A percentile compares a stretch with the other conserved stretches of the same genome.
Conservation (phyloP, 2,888 invertebrate genomes). For the Epicampocera succincta region DNA sequence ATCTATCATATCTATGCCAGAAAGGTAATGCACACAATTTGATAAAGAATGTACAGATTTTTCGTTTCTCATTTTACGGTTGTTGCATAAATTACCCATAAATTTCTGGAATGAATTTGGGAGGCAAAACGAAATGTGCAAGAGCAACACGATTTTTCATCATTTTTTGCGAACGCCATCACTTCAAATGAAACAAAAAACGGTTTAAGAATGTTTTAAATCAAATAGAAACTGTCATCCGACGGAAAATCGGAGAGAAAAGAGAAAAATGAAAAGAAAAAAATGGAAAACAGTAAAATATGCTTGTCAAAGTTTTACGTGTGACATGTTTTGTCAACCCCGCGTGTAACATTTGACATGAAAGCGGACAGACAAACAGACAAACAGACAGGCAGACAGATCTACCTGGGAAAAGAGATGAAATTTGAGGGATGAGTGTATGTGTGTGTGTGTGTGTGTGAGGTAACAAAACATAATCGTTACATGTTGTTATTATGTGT, state of each 20-base stretch:
- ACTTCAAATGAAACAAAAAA: slow-evolving; percentile 13
- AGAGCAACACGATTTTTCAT: slow-evolving; percentile 47
- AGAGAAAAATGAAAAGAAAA: neutral
- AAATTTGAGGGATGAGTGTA: slow-evolving; percentile 8
- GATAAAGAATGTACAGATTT: neutral
- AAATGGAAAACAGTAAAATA: slow-evolving; percentile 47
- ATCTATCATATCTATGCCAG: slow-evolving; percentile 6
- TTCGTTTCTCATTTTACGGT: slow-evolving; percentile 5
- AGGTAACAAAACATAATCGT: slow-evolving; percentile 32
- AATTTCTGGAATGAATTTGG: slow-evolving; percentile 35
- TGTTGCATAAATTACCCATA: slow-evolving; percentile 66
- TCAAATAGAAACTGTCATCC: slow-evolving; percentile 35
- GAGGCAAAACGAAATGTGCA: slow-evolving; percentile 4
- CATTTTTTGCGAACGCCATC: slow-evolving; percentile 16
- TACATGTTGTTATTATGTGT: neutral
- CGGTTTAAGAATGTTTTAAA: slow-evolving; percentile 50
- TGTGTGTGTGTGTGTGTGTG: neutral
- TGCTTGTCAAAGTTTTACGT: slow-evolving; percentile 64
- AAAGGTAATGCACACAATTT: neutral
- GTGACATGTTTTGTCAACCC: slow-evolving; percentile 68
- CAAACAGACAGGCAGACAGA: neutral
- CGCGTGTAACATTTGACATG: slow-evolving; percentile 64
- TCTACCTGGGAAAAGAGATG: slow-evolving; percentile 34
- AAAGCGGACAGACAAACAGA: neutral
- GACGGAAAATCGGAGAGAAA: neutral